A percentile compares a stretch with the other conserved stretches of the same genome.
Evolutionary conservation across 2,113 vertebrate genomes (phyloP).

Genomic region (Megaptera novaeangliae): DNA sequence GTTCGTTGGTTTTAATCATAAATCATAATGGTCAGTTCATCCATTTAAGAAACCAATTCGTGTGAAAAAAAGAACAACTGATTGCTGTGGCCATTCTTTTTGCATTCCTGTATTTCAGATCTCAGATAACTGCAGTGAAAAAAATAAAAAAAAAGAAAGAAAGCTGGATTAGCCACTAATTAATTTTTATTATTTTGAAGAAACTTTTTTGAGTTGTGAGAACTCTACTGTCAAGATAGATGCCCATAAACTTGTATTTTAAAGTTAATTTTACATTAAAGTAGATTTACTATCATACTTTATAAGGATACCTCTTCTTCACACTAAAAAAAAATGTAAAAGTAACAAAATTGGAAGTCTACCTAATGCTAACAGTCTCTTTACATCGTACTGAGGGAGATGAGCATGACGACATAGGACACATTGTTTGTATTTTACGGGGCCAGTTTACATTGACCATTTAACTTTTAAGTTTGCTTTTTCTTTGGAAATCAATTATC

Average conservation of each 20-base stretch:
- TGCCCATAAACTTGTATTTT: neutral
- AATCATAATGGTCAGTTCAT: neutral
- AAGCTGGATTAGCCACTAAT: neutral
- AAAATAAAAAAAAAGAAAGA: neutral
- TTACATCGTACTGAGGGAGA: neutral
- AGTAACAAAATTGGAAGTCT: neutral
- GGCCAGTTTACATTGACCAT: neutral
- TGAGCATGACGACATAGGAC: neutral
- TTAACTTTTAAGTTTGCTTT: neutral
- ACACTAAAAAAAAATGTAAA: neutral
- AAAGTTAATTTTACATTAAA: neutral
- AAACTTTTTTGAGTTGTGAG: neutral
- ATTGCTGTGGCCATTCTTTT: neutral
- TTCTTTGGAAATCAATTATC: neutral
- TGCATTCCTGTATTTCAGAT: neutral
- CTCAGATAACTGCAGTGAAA: neutral
- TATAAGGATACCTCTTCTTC: neutral
- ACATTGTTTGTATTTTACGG: neutral
- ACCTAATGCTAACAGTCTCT: neutral
- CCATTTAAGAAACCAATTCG: neutral
- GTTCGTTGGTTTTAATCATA: neutral
- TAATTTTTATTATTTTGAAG: conserved; percentile 18
- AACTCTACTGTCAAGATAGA: neutral
- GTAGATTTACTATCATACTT: neutral
- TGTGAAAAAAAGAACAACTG: neutral